Base-by-base conservation (phyloP, 2,113 vertebrate genomes). In the Lipotes vexillifer region DNA sequence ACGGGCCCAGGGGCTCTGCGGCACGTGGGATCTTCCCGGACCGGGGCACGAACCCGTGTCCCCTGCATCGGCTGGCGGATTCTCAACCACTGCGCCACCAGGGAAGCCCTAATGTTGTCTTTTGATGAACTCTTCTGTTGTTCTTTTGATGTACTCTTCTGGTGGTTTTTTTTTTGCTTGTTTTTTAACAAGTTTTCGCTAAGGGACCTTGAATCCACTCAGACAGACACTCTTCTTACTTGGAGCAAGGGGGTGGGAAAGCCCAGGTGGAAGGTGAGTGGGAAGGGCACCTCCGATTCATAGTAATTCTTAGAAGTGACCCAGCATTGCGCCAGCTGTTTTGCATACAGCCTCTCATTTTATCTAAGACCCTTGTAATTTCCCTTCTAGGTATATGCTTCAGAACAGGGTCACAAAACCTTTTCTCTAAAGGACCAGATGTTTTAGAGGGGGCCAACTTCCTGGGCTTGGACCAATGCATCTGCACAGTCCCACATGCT, bases 161-260 rank as follows among this genome's bases (percentile, higher is more conserved):
- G 36, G 3, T 63, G 20, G 55, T 69, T 57, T 84, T 9, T 9
- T 75, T 65, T 87, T 65, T 87, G 10, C 61, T 93, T 94, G 14
- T 65, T 72, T 77, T 69, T 82, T 27, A 65, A 86, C 15, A 89
- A 68, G 25, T 91, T 93, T 91, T 82, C 69, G 71, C 27, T 29
- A 84, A 89, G 91, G 93, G 91, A 80, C 13, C 59, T 82, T 77
- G 77, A 94, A 75, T 85, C 18, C 72, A 20, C 33, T 88, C 81
- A 81, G 57, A 63, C 38, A 97, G 83, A 96, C 3, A 57, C 15
- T 94, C 31, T 92, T 88, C 25, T 15, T 95, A 68, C 33, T 71
- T 92, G n/a, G 31, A 89, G 44, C 63, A 88, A n/a, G 6, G 12
- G 25, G 14, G 4, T 36, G 2, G 44, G 25, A 12, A 71, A 66